Conservation (phyloP, 2,888 invertebrate genomes). For the Nymphalis polychloros region DNA sequence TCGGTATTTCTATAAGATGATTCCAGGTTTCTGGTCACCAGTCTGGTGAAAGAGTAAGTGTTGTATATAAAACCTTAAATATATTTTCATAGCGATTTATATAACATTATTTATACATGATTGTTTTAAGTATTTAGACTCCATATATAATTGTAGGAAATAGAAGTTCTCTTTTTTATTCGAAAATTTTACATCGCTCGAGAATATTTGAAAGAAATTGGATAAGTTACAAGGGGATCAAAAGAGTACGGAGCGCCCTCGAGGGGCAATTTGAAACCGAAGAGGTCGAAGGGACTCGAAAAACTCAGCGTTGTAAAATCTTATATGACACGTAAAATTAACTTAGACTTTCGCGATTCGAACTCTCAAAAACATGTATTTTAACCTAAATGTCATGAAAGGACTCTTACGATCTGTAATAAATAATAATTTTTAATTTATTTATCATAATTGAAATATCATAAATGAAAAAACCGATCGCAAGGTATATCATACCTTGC, state of each 20-base stretch:
- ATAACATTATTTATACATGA: neutral
- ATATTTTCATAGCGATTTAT: neutral
- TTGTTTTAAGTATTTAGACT: neutral
- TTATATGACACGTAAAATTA: neutral
- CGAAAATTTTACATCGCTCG: constrained; percentile 2
- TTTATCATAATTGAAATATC: too few relatives aligned
- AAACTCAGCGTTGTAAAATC: constrained; percentile 1
- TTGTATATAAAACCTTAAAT: neutral
- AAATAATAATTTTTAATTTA: too few relatives aligned
- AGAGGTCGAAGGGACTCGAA: neutral
- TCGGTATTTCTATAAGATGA: too few relatives aligned
- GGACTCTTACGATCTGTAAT: too few relatives aligned
- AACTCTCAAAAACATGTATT: neutral
- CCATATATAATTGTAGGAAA: neutral
- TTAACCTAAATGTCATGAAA: too few relatives aligned
- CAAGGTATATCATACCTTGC: too few relatives aligned
- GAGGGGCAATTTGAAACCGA: constrained; percentile 3
- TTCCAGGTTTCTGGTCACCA: too few relatives aligned
- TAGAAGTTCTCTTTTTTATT: neutral
- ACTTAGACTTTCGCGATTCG: neutral
- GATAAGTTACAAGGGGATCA: constrained; percentile 8
- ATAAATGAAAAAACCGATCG: too few relatives aligned
- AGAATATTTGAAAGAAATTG: constrained; percentile 5
- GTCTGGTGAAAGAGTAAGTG: too few relatives aligned
- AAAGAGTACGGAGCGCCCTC: constrained; percentile 2